Evolutionary conservation across 2,888 invertebrate species (phyloP), one percentile per base, ranked within the genome.

Genomic region (Willowsia nigromaculata): DNA sequence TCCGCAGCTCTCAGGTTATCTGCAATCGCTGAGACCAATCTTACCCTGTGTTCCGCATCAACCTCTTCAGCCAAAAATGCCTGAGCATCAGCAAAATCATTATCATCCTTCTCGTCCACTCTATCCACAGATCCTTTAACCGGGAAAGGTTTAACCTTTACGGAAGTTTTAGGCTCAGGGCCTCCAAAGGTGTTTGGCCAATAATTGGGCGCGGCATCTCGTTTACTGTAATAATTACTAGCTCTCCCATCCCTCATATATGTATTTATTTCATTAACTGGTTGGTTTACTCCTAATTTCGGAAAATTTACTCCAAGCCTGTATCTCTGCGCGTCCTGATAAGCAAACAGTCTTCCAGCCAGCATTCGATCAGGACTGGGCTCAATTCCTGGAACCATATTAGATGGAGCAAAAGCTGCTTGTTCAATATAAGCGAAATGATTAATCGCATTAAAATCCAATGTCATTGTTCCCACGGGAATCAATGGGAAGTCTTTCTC

Each of bases 141-240:
- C n/a, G n/a, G 4, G 43, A 13, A 43, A 43, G 13, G 43, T 43
- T 43, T 1, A 95, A 95, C 40, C 95, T 94, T 91, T 95, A 95
- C 0, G 96, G 1, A 95, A 95, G 40, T 95, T 94, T 91, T 95
- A 95, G 0, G 96, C 96, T 0, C 96, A 0, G 98, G 98, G 0
- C 99, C 99, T 90, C 95, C 95, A 94, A 99, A 99, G 91, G 98
- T 98, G 95, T 99, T 99, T 0, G 99, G 99, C 95, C 96, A 98
- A 94, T 99, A 99, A 94, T 99, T 99, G 6, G 99, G 99, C n/a
- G n/a, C n/a, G 6, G 97, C 96, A 27, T 96, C 97, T 5, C 96
- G 96, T 92, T 98, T 98, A 94, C 98, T 98, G 92, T 95, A 96
- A 43, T 95, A 94, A 13, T 96, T 95, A 59, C 95, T 93, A 27